These are phyloP conservation scores for Verasper variegatus DNA, from an alignment of 2,113 vertebrate genomes.

Conservation along the genomic window DNA sequence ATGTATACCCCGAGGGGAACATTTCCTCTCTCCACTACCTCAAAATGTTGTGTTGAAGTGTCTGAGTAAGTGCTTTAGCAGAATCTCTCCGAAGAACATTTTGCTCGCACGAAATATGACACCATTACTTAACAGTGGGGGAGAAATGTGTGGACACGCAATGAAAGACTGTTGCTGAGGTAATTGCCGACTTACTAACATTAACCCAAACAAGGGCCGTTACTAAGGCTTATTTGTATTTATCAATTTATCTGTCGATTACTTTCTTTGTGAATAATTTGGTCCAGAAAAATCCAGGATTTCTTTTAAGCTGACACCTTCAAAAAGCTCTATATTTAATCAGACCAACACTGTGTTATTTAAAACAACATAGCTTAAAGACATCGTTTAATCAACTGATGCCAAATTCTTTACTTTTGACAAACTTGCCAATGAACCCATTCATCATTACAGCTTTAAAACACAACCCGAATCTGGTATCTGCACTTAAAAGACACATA, in stretches of 20 bases:
- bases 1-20: background rate
- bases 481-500: too few relatives aligned
- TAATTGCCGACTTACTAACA: background rate
- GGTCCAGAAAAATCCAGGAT: too few relatives aligned
- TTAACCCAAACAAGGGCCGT: too few relatives aligned
- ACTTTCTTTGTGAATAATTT: too few relatives aligned
- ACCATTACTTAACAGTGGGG: background rate
- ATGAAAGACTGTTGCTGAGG: background rate
- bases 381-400: background rate
- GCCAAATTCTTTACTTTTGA: too few relatives aligned
- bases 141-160: background rate
- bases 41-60: background rate
- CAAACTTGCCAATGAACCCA: background rate
- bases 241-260: too few relatives aligned
- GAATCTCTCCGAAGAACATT: background rate
- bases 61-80: too few relatives aligned
- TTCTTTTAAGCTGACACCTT: too few relatives aligned
- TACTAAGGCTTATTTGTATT: too few relatives aligned
- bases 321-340: too few relatives aligned
- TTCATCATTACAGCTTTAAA: background rate
- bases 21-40: background rate
- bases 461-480: background rate
- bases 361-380: background rate
- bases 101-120: background rate
- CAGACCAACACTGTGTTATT: too few relatives aligned